phyloP scores from a whole-genome alignment of 2,113 vertebrate genomes.

The Rafetus swinhoei region DNA sequence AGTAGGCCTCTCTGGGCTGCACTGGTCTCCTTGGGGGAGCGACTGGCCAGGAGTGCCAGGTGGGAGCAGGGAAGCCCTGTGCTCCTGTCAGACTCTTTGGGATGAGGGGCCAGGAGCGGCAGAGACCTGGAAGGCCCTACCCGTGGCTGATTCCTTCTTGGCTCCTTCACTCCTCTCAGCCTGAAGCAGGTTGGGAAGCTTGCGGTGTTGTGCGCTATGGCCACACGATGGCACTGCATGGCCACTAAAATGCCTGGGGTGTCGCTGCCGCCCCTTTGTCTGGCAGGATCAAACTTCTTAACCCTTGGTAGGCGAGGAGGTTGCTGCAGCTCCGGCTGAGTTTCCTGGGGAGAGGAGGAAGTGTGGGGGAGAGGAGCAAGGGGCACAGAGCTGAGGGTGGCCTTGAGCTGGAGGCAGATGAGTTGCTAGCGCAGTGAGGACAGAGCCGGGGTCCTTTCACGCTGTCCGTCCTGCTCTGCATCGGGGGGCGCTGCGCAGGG shows the following conservation, averaged over 20 bases:
- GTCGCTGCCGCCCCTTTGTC: not conserved
- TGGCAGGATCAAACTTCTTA: not conserved
- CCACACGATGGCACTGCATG: constrained; percentile 80
- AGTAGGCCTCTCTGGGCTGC: not conserved
- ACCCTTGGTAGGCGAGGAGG: not conserved
- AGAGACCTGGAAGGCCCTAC: too few species aligned
- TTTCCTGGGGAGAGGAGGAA: accelerated
- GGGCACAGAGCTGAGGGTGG: accelerated
- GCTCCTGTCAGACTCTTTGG: not conserved
- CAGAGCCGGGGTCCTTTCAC: not conserved
- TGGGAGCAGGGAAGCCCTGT: not conserved
- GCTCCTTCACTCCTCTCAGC: too few species aligned
- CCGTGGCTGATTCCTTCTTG: accelerated
- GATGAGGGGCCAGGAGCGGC: not conserved
- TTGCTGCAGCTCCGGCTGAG: not conserved
- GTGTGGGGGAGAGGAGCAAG: accelerated
- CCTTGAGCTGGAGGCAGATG: too few species aligned
- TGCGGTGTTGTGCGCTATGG: not conserved
- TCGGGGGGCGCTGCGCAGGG: not conserved
- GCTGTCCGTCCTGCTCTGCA: accelerated
- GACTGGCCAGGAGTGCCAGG: not conserved
- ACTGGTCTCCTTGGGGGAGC: too few species aligned
- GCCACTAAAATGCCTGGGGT: constrained; percentile 44
- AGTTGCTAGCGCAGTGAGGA: accelerated
- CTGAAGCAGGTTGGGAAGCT: not conserved